Evolutionary conservation across 2,113 vertebrate genomes (phyloP).

Genomic region (Chauna torquata): DNA sequence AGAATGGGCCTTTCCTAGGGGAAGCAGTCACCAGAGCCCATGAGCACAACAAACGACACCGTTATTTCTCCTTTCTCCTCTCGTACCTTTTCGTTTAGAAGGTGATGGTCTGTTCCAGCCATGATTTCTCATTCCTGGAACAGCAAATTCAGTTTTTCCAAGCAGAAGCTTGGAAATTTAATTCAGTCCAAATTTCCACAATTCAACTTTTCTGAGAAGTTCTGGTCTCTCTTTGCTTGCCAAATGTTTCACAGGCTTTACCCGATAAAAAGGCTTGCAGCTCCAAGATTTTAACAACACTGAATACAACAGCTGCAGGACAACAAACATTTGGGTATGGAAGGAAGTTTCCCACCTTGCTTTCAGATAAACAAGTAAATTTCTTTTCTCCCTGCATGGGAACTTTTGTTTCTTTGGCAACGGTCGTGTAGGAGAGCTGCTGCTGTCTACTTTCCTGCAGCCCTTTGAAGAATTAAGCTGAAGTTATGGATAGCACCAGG

Average conservation of each 20-base stretch:
- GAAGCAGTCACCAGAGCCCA: not conserved
- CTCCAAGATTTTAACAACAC: not conserved
- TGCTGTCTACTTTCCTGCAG: not conserved
- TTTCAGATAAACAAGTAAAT: not conserved
- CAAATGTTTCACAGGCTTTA: not conserved
- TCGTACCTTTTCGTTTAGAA: not conserved
- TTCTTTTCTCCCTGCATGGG: not conserved
- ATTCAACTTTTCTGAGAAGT: rapidly evolving
- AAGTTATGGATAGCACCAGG: slow-evolving; percentile 4
- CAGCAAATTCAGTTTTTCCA: not conserved
- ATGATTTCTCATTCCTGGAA: not conserved
- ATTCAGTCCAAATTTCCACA: not conserved
- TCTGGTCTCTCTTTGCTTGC: not conserved
- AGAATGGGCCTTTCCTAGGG: not conserved
- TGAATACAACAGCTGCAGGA: not conserved
- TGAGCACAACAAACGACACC: not conserved
- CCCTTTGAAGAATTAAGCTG: not conserved
- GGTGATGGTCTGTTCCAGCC: not conserved
- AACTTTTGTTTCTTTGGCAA: not conserved
- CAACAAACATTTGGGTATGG: not conserved
- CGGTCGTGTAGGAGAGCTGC: not conserved
- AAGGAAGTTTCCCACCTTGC: not conserved
- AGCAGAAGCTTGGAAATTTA: not conserved
- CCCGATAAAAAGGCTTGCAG: not conserved
- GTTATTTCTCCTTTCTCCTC: not conserved